Conservation (phyloP, 2,888 invertebrate species). For the Camptogramma bilineatum region DNA sequence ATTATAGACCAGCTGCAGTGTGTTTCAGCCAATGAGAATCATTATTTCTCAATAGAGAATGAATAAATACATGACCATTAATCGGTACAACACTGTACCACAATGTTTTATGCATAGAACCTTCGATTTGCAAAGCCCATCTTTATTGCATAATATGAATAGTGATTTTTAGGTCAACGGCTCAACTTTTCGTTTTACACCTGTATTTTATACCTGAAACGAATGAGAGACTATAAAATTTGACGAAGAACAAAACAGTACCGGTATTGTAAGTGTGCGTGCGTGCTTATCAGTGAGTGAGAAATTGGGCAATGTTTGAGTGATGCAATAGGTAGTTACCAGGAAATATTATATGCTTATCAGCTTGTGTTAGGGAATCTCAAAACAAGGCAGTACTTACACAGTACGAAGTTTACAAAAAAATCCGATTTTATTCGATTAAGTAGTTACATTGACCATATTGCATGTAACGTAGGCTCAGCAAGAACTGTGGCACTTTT, state of each 20-base stretch:
- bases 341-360: constrained; percentile 19
- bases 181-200: constrained; percentile 59
- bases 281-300: constrained; percentile 46
- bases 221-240: constrained; percentile 55
- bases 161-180: constrained; percentile 82
- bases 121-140: constrained; percentile 78
- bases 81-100: constrained; percentile 52
- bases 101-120: constrained; percentile 75
- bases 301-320: constrained; percentile 42
- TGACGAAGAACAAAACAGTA: constrained; percentile 40
- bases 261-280: constrained; percentile 36
- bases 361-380: not conserved
- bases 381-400: not conserved
- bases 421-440: no score
- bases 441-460: no score
- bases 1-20: no score
- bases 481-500: no score
- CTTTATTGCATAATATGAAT: constrained; percentile 79
- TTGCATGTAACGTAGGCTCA: no score
- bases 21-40: no score
- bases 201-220: constrained; percentile 57
- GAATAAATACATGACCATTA: not conserved
- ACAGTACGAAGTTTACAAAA: no score
- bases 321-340: constrained; percentile 40
- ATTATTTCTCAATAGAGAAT: no score